A percentile compares a stretch with the other conserved stretches of the same genome.
Evolutionary conservation across 2,888 invertebrate genomes (phyloP).

Genomic region (Hirudinaria manillensis): DNA sequence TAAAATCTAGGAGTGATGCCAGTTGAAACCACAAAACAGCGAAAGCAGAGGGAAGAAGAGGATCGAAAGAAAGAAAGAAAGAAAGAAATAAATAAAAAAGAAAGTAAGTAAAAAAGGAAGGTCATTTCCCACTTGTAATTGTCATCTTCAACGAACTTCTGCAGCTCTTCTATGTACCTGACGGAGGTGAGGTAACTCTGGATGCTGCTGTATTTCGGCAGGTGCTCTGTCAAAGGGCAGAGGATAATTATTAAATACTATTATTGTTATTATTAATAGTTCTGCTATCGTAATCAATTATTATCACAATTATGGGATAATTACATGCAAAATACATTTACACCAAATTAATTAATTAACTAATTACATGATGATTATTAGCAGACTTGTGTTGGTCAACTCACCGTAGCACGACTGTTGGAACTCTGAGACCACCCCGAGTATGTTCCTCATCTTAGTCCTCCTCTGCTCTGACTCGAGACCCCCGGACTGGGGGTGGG

Average conservation of each 20-base stretch:
- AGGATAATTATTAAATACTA: neutral
- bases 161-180: slow-evolving; percentile 86
- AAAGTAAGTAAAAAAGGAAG: too few species aligned
- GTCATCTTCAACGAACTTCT: slow-evolving; percentile 90
- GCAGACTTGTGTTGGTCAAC: too few species aligned
- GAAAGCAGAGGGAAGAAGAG: too few species aligned
- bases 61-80: too few species aligned
- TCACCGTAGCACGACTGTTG: slow-evolving; percentile 76
- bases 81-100: too few species aligned
- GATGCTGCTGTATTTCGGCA: slow-evolving; percentile 68
- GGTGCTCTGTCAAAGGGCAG: slow-evolving; percentile 55
- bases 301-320: neutral
- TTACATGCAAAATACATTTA: too few species aligned
- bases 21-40: too few species aligned
- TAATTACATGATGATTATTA: too few species aligned
- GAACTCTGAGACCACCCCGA: slow-evolving; percentile 77
- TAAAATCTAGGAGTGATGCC: too few species aligned
- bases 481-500: slow-evolving; percentile 72
- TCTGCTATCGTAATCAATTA: too few species aligned
- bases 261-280: slow-evolving; percentile 4
- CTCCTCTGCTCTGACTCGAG: slow-evolving; percentile 68
- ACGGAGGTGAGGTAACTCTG: slow-evolving; percentile 81
- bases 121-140: slow-evolving; percentile 72
- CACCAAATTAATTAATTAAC: too few species aligned
- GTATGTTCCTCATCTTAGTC: slow-evolving; percentile 82